Percentiles rank a stretch among this genome's conserved stretches.
Conservation (phyloP, 2,888 invertebrate species). For the Ariolimax columbianus region DNA sequence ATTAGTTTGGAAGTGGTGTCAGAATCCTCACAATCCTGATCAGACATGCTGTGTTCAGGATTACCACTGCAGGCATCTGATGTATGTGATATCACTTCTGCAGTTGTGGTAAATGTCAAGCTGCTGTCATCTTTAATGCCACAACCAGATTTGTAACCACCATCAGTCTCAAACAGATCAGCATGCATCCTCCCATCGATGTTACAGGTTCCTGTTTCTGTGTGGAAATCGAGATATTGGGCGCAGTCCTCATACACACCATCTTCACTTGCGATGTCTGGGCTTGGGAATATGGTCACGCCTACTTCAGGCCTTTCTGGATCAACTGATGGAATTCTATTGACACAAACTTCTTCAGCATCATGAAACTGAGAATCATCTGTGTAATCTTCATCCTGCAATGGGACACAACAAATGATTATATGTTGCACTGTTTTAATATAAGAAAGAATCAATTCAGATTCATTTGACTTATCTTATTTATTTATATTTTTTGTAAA, state of each 20-base stretch:
- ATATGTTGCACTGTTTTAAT: too few species aligned
- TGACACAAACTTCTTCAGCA: not conserved
- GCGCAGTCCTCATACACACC: not conserved
- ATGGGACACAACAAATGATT: not conserved
- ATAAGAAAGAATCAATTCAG: too few species aligned
- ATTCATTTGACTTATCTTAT: too few species aligned
- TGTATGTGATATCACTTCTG: not conserved
- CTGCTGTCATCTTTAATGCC: not conserved
- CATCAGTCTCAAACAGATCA: slow-evolving; percentile 3
- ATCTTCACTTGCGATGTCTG: not conserved
- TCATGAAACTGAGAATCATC: slow-evolving; percentile 13
- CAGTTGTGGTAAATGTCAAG: not conserved
- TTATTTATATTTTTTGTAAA: too few species aligned
- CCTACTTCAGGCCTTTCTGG: not conserved
- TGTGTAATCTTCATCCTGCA: slow-evolving; percentile 29
- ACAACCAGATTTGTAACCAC: not conserved
- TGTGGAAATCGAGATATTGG: not conserved
- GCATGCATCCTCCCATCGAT: not conserved
- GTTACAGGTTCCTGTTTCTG: not conserved
- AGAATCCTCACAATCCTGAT: not conserved
- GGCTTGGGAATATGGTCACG: slow-evolving; percentile 15
- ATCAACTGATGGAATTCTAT: not conserved
- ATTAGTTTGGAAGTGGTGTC: not conserved
- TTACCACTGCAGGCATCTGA: not conserved
- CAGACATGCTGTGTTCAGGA: slow-evolving; percentile 4